Conservation (phyloP, 2,797 vertebrate genomes). For the Tympanoctomys barrerae region DNA sequence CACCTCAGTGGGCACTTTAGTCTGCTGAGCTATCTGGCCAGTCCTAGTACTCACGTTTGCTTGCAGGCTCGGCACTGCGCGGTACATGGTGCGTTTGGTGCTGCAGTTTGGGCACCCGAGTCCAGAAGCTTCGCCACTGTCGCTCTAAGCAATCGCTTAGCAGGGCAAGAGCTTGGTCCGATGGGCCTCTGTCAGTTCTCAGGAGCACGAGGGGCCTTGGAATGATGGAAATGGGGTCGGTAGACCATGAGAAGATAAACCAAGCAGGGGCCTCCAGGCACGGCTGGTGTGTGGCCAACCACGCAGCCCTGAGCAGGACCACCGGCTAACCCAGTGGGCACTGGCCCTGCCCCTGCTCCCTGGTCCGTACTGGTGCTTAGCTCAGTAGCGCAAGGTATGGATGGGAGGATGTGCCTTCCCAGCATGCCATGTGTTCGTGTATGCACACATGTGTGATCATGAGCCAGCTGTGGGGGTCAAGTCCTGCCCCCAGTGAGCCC, state of each 20-base stretch:
- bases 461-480: background rate
- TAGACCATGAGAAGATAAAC: background rate
- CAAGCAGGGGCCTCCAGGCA: background rate
- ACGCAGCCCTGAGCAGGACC: background rate
- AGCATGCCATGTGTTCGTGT: background rate
- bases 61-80: background rate
- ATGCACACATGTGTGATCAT: background rate
- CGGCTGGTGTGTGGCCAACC: background rate
- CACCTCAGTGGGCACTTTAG: no score
- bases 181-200: background rate
- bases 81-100: background rate
- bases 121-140: background rate
- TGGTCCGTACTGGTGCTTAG: accelerated
- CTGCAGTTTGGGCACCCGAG: background rate
- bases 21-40: no score
- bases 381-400: background rate
- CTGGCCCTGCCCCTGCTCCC: no score
- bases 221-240: background rate
- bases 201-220: background rate
- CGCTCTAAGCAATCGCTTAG: background rate
- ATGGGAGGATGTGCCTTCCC: background rate
- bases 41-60: background rate
- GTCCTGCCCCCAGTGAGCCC: background rate
- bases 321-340: background rate
- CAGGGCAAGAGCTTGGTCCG: background rate